A percentile compares a stretch with the other conserved stretches of the same genome.
Conservation (phyloP, 2,797 vertebrate species). For the Phrynocephalus guinanensis region DNA sequence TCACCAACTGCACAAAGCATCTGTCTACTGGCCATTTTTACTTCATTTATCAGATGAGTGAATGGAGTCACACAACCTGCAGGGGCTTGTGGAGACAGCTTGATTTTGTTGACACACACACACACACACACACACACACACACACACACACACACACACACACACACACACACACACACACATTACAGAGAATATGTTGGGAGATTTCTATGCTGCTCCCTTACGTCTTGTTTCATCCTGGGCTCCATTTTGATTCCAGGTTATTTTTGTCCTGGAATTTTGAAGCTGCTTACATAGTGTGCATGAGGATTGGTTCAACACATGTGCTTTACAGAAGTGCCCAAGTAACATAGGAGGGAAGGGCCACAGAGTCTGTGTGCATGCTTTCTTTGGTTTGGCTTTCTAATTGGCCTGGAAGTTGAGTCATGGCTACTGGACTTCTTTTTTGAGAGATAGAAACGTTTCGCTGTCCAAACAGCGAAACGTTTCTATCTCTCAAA, state of each 20-base stretch:
- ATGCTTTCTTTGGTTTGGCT: neutral
- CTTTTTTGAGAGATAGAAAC: too few species aligned
- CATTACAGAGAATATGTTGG: neutral
- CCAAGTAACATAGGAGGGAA: neutral
- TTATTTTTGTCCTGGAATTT: neutral
- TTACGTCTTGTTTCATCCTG: neutral
- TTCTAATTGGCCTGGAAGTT: neutral
- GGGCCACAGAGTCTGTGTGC: accelerated
- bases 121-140: too few species aligned
- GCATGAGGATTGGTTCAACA: accelerated
- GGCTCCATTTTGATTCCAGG: neutral
- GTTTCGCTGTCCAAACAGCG: too few species aligned
- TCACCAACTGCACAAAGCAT: neutral
- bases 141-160: too few species aligned
- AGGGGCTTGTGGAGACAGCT: neutral
- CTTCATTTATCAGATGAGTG: neutral
- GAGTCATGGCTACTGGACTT: too few species aligned
- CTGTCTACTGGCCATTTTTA: neutral
- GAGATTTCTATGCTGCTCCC: neutral
- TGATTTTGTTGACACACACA: accelerated
- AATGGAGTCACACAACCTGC: neutral
- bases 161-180: accelerated
- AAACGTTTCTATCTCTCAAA: too few species aligned
- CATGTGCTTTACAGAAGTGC: accelerated
- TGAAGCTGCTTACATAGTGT: accelerated